phyloP scores from a whole-genome alignment of 2,888 invertebrate species.

The Luperina testacea region DNA sequence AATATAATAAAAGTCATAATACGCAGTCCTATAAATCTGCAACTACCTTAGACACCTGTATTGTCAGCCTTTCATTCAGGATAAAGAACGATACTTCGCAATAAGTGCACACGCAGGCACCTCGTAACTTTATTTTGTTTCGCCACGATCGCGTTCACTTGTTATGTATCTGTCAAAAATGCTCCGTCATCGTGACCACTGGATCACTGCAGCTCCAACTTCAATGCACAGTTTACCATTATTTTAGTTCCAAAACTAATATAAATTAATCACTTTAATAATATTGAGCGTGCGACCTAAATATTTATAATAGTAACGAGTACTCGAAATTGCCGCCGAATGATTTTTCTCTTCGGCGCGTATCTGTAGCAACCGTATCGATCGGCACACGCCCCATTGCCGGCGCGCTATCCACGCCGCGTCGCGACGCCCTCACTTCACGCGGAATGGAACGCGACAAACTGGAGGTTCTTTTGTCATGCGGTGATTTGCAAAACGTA shows the following conservation, averaged over 20 bases:
- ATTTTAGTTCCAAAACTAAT: constrained; percentile 18
- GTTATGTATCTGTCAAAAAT: constrained; percentile 60
- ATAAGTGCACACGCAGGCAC: constrained; percentile 55
- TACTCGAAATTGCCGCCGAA: constrained; percentile 84
- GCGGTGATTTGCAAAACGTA: constrained; percentile 81
- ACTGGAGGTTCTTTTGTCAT: constrained; percentile 74
- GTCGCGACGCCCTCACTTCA: constrained; percentile 67
- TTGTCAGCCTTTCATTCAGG: constrained; percentile 23
- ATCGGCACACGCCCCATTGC: constrained; percentile 85
- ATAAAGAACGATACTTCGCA: constrained; percentile 44
- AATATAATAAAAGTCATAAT: neutral
- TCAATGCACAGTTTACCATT: constrained; percentile 18
- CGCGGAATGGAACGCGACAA: constrained; percentile 82
- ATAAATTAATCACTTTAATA: constrained; percentile 52
- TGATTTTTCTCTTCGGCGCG: constrained; percentile 77
- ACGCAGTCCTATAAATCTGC: neutral
- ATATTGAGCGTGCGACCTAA: constrained; percentile 55
- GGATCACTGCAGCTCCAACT: constrained; percentile 21
- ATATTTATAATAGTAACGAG: constrained; percentile 68
- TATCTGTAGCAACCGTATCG: constrained; percentile 79
- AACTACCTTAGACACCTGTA: neutral
- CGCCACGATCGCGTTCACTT: constrained; percentile 58
- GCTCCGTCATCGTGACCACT: constrained; percentile 71
- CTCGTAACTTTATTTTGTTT: constrained; percentile 64
- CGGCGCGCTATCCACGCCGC: constrained; percentile 69